Conservation (phyloP, 2,888 invertebrate species). For the Toxonevra muliebris region DNA sequence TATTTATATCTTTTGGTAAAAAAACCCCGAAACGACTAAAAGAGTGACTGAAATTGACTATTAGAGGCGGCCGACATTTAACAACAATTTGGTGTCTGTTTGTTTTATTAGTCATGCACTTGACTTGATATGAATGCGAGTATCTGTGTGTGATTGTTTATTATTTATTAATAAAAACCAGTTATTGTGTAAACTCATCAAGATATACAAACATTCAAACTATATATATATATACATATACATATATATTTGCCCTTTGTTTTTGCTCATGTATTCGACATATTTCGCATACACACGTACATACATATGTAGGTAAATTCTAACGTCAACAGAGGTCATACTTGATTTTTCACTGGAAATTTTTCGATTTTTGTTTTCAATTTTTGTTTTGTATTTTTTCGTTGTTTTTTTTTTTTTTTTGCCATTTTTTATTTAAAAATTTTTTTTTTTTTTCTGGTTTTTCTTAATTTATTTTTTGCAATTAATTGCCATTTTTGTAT, state of each 20-base stretch:
- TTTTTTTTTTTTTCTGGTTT: not conserved
- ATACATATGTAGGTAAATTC: not conserved
- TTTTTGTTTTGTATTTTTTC: slow-evolving; percentile 9
- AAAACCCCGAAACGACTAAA: too few relatives aligned
- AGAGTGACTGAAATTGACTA: too few relatives aligned
- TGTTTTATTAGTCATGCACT: too few relatives aligned
- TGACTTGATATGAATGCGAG: too few relatives aligned
- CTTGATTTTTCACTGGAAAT: not conserved
- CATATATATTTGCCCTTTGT: not conserved
- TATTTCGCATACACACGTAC: not conserved
- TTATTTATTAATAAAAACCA: too few relatives aligned
- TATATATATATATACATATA: slow-evolving; percentile 5
- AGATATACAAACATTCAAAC: slow-evolving; percentile 18
- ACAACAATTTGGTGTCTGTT: too few relatives aligned
- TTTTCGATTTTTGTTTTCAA: not conserved
- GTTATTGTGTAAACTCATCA: too few relatives aligned
- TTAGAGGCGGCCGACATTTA: too few relatives aligned
- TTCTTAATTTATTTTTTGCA: not conserved
- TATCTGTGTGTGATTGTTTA: too few relatives aligned
- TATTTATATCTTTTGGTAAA: too few relatives aligned
- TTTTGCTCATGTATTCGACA: slow-evolving; percentile 2
- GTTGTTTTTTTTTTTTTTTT: not conserved
- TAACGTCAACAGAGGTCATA: not conserved
- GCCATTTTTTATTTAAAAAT: slow-evolving; percentile 5
- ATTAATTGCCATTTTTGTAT: slow-evolving; percentile 5